phyloP scores from a whole-genome alignment of 2,113 vertebrate species.

The Reinhardtius hippoglossoides region DNA sequence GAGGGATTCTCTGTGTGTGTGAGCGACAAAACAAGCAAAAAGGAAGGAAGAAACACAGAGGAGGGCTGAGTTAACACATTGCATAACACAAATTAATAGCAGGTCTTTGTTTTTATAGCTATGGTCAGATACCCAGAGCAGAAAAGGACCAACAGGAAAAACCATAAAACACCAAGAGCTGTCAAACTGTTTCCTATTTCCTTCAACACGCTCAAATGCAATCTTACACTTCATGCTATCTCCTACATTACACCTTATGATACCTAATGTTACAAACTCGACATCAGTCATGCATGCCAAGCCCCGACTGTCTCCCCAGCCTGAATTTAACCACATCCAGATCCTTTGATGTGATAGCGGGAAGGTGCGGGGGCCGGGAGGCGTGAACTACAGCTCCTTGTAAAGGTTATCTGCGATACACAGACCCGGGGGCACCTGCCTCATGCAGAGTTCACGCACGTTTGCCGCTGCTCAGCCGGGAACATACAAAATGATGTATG shows the following conservation, averaged over 20 bases:
- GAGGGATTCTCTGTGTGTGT: slow-evolving; percentile 34
- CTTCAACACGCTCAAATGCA: slow-evolving; percentile 56
- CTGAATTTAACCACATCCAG: slow-evolving; percentile 77
- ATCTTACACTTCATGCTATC: slow-evolving; percentile 67
- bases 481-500: slow-evolving; percentile 75
- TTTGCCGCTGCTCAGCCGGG: slow-evolving; percentile 55
- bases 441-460: slow-evolving; percentile 63
- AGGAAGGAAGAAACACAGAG: slow-evolving; percentile 9
- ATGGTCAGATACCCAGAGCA: slow-evolving; percentile 48
- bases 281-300: slow-evolving; percentile 80
- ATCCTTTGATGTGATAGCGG: slow-evolving; percentile 78
- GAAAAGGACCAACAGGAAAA: slow-evolving; percentile 47
- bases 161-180: slow-evolving; percentile 60
- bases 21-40: slow-evolving; percentile 11
- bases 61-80: slow-evolving; percentile 38
- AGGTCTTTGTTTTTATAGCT: slow-evolving; percentile 45
- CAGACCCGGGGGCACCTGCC: slow-evolving; percentile 77
- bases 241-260: slow-evolving; percentile 77
- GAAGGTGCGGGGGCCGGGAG: slow-evolving; percentile 71
- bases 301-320: slow-evolving; percentile 66
- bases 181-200: slow-evolving; percentile 65
- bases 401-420: slow-evolving; percentile 83
- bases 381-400: slow-evolving; percentile 77
- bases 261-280: slow-evolving; percentile 75
- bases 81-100: slow-evolving; percentile 54